Evolutionary conservation across 2,797 vertebrate genomes (phyloP).

Genomic region (Thalassophryne amazonica): DNA sequence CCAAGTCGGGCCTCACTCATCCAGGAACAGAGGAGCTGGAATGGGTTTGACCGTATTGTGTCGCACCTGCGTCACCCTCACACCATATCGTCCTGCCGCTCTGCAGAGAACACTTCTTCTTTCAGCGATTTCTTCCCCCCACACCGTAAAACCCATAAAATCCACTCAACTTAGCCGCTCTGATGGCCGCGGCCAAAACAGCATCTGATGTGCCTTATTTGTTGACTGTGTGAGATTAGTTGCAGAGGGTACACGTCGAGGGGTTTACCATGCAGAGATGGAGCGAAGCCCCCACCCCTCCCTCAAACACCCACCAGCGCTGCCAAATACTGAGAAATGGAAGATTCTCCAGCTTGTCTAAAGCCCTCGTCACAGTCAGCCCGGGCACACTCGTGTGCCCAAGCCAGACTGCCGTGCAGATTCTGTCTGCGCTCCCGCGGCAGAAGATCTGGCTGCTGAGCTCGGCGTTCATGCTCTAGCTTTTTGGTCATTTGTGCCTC

Average conservation of each 20-base stretch:
- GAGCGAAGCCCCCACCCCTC: constrained; percentile 50
- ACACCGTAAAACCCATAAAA: constrained; percentile 68
- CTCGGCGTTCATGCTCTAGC: not conserved
- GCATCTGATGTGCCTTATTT: constrained; percentile 84
- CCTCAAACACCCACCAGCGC: constrained; percentile 44
- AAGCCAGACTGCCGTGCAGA: constrained; percentile 53
- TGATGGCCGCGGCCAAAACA: constrained; percentile 76
- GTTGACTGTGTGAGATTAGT: constrained; percentile 80
- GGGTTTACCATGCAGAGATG: constrained; percentile 69
- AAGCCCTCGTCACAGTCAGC: constrained; percentile 53
- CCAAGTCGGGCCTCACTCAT: constrained; percentile 54
- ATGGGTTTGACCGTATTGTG: constrained; percentile 67
- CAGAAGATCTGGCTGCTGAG: constrained; percentile 2
- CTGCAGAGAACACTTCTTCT: constrained; percentile 30
- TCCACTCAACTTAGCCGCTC: constrained; percentile 77
- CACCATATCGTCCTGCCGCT: constrained; percentile 38
- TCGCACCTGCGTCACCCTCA: constrained; percentile 65
- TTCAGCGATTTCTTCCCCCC: constrained; percentile 23
- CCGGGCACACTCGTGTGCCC: constrained; percentile 35
- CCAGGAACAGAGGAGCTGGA: constrained; percentile 55
- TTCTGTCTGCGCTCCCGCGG: constrained; percentile 22
- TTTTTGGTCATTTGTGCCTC: not conserved
- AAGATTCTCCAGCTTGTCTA: constrained; percentile 52
- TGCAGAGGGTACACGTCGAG: constrained; percentile 74
- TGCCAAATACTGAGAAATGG: constrained; percentile 55